These are phyloP conservation scores for Microtus pennsylvanicus DNA, from an alignment of 2,113 vertebrate genomes.

Conservation along the genomic window DNA sequence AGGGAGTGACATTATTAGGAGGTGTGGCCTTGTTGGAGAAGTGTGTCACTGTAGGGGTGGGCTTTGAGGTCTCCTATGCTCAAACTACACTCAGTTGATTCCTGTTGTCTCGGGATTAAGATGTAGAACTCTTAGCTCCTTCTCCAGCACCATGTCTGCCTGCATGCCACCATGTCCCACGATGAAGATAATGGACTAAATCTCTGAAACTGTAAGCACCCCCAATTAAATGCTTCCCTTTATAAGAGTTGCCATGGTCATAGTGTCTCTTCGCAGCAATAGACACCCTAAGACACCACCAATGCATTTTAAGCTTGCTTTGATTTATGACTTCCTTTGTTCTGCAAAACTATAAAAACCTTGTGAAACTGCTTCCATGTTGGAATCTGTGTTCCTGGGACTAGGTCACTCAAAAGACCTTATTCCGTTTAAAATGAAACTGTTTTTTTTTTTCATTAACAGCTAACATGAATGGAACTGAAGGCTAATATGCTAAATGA, in stretches of 20 bases:
- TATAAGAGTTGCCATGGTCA: neutral
- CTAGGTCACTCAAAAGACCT: neutral
- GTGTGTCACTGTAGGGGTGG: neutral
- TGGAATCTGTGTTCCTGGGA: neutral
- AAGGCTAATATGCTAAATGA: neutral
- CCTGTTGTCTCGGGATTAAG: neutral
- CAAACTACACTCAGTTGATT: neutral
- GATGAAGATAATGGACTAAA: neutral
- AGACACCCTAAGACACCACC: neutral
- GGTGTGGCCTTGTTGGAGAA: neutral
- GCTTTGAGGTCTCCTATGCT: neutral
- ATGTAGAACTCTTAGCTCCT: neutral
- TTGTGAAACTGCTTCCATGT: neutral
- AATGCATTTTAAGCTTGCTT: neutral
- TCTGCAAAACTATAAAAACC: neutral
- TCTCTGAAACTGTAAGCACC: neutral
- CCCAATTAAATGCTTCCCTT: neutral
- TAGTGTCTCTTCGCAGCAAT: neutral
- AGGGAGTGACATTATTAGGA: neutral
- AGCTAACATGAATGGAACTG: neutral
- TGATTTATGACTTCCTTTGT: neutral
- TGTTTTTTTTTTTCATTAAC: neutral
- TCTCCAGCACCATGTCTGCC: neutral
- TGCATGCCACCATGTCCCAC: neutral
- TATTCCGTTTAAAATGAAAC: neutral